Evolutionary conservation across 2,113 vertebrate genomes (phyloP).

Genomic region (Empidonax alnorum): DNA sequence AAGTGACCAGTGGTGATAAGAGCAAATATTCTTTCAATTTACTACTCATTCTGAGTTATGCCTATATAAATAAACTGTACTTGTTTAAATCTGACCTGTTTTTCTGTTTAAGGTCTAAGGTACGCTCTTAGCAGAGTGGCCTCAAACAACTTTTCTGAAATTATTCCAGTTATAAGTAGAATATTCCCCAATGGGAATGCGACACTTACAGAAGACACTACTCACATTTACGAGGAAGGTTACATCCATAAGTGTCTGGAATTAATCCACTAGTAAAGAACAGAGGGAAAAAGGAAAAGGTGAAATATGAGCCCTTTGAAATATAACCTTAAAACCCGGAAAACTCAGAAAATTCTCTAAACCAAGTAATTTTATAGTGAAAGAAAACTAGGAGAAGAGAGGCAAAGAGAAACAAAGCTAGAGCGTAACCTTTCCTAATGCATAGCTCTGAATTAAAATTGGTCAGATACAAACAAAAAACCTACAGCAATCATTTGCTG

Average conservation of each 20-base stretch:
- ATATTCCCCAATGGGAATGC: not conserved
- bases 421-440: constrained; percentile 51
- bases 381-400: not conserved
- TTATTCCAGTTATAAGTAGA: not conserved
- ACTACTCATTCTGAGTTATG: not conserved
- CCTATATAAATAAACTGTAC: not conserved
- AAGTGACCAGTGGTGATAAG: constrained; percentile 26
- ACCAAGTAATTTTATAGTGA: not conserved
- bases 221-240: not conserved
- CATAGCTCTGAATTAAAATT: constrained; percentile 54
- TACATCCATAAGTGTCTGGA: not conserved
- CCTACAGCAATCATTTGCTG: constrained; percentile 48
- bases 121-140: not conserved
- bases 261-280: not conserved
- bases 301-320: not conserved
- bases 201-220: not conserved
- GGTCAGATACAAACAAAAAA: constrained; percentile 42
- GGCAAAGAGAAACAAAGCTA: constrained; percentile 18
- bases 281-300: not conserved
- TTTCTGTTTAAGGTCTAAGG: not conserved
- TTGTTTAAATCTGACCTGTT: not conserved
- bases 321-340: not conserved
- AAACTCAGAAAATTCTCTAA: not conserved
- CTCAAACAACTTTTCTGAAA: not conserved
- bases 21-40: constrained; percentile 37